A percentile compares a stretch with the other conserved stretches of the same genome.
Evolutionary conservation across 2,888 invertebrate species (phyloP).

Genomic region (Plebejus argus): DNA sequence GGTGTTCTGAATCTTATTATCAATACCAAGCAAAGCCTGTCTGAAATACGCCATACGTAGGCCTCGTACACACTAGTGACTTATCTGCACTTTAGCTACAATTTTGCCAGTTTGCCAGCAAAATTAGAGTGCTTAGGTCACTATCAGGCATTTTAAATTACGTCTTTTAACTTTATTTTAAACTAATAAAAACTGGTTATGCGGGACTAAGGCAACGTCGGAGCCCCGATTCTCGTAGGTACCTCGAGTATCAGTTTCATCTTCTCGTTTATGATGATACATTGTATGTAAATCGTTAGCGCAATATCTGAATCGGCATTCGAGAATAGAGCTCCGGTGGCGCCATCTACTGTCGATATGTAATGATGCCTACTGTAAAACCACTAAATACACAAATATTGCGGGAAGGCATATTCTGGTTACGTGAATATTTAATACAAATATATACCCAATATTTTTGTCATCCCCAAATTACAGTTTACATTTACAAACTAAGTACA

Average conservation of each 20-base stretch:
- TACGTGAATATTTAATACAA: not conserved
- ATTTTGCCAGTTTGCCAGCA: not conserved
- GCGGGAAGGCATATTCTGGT: slow-evolving; percentile 29
- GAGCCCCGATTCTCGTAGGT: not conserved
- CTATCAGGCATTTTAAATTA: not conserved
- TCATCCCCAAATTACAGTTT: not conserved
- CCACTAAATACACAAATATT: not conserved
- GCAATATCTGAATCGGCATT: not conserved
- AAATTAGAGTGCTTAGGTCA: not conserved
- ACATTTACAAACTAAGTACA: not conserved
- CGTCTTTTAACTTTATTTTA: slow-evolving; percentile 5
- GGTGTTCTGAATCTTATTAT: slow-evolving; percentile 25
- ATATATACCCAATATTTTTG: slow-evolving; percentile 2
- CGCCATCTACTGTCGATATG: slow-evolving; percentile 16
- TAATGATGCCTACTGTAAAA: not conserved
- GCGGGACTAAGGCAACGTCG: not conserved
- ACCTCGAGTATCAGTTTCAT: not conserved
- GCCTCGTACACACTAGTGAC: not conserved
- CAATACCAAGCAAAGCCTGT: slow-evolving; percentile 4
- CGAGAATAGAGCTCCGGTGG: not conserved
- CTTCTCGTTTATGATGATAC: too few species aligned
- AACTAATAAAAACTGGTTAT: not conserved
- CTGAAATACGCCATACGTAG: not conserved
- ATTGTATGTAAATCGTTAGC: not conserved
- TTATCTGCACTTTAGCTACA: not conserved